Evolutionary conservation across 2,888 invertebrate genomes (phyloP).

Genomic region (Calephelis perditalis): DNA sequence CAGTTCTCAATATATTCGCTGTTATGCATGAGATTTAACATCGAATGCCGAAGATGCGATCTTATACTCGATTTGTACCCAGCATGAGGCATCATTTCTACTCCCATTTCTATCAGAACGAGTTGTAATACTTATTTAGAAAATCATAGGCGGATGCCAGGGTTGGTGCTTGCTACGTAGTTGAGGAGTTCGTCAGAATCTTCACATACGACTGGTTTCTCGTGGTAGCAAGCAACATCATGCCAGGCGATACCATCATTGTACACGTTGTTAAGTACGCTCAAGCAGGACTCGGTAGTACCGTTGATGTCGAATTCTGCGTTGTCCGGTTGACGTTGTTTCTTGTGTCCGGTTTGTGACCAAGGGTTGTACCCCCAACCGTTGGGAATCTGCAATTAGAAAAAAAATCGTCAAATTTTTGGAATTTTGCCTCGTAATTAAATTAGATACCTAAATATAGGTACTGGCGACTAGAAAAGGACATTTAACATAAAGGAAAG

Average conservation of each 20-base stretch:
- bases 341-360: conserved; percentile 95
- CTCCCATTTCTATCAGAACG: too few species aligned
- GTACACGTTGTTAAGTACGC: conserved; percentile 94
- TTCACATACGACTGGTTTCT: conserved; percentile 94
- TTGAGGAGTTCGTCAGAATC: conserved; percentile 92
- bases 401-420: too few species aligned
- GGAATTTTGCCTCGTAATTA: too few species aligned
- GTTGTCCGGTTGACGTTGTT: conserved; percentile 91
- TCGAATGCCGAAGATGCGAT: too few species aligned
- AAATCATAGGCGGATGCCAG: conserved; percentile 87
- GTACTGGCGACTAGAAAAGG: too few species aligned
- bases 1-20: too few species aligned
- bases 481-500: too few species aligned
- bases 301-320: conserved; percentile 94
- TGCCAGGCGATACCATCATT: conserved; percentile 96
- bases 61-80: too few species aligned
- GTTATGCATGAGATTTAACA: too few species aligned
- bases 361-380: conserved; percentile 92
- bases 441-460: too few species aligned
- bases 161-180: conserved; percentile 91
- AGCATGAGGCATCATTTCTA: too few species aligned
- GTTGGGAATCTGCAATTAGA: conserved; percentile 71
- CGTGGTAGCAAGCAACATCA: conserved; percentile 95
- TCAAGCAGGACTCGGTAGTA: conserved; percentile 91
- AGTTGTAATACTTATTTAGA: conserved; percentile 11